Conservation (phyloP, 2,888 invertebrate genomes). For the Abrostola triplasia region DNA sequence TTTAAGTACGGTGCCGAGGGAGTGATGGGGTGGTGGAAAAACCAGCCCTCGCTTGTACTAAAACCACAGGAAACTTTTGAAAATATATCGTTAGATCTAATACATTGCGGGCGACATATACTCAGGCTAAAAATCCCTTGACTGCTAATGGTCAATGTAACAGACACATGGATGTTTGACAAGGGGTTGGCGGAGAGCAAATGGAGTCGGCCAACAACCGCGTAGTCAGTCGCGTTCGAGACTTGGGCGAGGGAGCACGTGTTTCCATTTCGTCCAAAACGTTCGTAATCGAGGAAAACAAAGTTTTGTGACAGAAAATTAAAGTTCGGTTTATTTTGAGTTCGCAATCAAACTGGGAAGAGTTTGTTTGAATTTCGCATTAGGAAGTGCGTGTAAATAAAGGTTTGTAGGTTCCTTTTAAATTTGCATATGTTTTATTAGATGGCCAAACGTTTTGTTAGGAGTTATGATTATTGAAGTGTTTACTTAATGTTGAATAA, state of each 20-base stretch:
- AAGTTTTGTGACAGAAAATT: constrained; percentile 72
- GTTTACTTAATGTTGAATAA: background rate
- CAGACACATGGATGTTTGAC: constrained; percentile 2
- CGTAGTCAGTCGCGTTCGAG: constrained; percentile 64
- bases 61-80: constrained; percentile 8
- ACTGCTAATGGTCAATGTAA: constrained; percentile 59
- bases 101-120: constrained; percentile 54
- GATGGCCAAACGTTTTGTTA: constrained; percentile 32
- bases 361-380: constrained; percentile 56
- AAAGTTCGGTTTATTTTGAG: constrained; percentile 61
- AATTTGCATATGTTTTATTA: constrained; percentile 44
- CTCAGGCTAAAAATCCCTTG: no score
- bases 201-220: constrained; percentile 49
- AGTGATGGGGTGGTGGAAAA: constrained; percentile 59
- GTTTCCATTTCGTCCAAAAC: constrained; percentile 49
- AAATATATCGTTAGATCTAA: background rate
- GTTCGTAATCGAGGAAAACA: constrained; percentile 63
- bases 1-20: constrained; percentile 69
- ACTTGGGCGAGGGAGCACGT: constrained; percentile 57
- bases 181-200: constrained; percentile 46
- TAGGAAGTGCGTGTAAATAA: constrained; percentile 59
- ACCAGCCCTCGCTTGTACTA: constrained; percentile 49
- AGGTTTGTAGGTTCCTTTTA: constrained; percentile 57
- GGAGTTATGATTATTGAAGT: constrained; percentile 6
- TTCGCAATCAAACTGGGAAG: constrained; percentile 54